Evolutionary conservation across 1,140 invertebrate genomes (phyloP), one percentile per base, ranked within the genome.

Genomic region (Mesaphorura yosii): DNA sequence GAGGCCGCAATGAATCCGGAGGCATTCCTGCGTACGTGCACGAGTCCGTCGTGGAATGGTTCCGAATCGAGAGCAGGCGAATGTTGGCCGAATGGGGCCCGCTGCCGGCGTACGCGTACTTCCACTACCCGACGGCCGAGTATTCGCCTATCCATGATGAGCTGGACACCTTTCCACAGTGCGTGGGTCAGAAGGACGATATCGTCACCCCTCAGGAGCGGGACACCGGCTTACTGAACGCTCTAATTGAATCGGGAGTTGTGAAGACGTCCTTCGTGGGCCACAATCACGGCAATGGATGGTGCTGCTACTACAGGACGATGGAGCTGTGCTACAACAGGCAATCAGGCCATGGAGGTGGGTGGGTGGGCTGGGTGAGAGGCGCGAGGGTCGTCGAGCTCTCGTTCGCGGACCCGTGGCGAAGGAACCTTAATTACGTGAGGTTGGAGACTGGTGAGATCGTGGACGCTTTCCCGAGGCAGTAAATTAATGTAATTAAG

Each of bases 281-380:
- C 1, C 54, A 56, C 26, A 45, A 51, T 27, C 54, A 51, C 26
- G 54, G 48, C 40, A 59, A 59, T 29, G 57, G 48, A 2, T 59
- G 57, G 57, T 59, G 57, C 29, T 59, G 57, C 25, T 34, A 55
- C 23, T 59, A 59, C 38, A 50, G 28, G 22, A 39, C 31, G 4
- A 39, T 59, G 39, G 38, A n/a, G 10, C 26, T 59, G 10, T 59
- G 57, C 38, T 59, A 55, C 48, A 59, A 59, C 15, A 25, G 57
- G 1, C 57, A 59, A 51, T 51, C 57, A 29, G 57, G 57, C 3
- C 49, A 59, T 38, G 57, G 52, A 2, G 53, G 53, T 41, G 57
- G 52, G 1, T 59, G 53, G 52, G 53, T 48, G n/a, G 53, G 57
- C 2, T 51, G 49, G 47, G 48, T 50, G 4, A 5, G 57, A 38